These are phyloP conservation scores for Athripsodes cinereus DNA, from an alignment of 2,888 invertebrate species.

Conservation along the genomic window DNA sequence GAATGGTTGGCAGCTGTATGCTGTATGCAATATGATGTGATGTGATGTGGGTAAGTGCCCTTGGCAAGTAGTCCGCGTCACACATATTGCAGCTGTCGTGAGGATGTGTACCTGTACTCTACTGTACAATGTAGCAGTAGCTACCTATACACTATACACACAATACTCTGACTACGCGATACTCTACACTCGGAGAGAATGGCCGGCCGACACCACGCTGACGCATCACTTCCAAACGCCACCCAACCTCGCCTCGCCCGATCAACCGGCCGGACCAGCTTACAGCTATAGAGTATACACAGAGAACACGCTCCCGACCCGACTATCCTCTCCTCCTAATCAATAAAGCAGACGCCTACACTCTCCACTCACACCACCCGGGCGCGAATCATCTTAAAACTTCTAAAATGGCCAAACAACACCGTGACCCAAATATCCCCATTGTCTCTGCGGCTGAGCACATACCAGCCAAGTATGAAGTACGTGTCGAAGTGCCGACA, in stretches of 20 bases:
- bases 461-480: not conserved
- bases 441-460: not conserved
- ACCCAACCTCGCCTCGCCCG: constrained; percentile 9
- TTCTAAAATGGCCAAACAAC: not conserved
- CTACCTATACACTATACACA: not conserved
- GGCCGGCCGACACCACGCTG: not conserved
- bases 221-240: constrained; percentile 36
- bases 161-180: not conserved
- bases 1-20: constrained; percentile 8
- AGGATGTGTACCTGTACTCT: not conserved
- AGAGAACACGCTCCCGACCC: not conserved
- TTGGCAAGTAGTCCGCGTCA: constrained; percentile 15
- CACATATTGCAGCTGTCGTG: constrained; percentile 11
- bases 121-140: not conserved
- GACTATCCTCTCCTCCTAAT: constrained; percentile 9
- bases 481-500: constrained; percentile 1
- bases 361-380: constrained; percentile 16
- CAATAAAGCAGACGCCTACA: constrained; percentile 22
- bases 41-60: constrained; percentile 8
- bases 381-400: not conserved
- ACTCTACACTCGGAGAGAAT: not conserved
- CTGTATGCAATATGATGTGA: no score
- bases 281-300: not conserved
- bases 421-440: constrained; percentile 4
- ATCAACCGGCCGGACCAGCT: constrained; percentile 10